Percentiles rank a stretch among this genome's conserved stretches.
Evolutionary conservation across 1,140 invertebrate genomes (phyloP).

Genomic region (Wiebesia pumilae): DNA sequence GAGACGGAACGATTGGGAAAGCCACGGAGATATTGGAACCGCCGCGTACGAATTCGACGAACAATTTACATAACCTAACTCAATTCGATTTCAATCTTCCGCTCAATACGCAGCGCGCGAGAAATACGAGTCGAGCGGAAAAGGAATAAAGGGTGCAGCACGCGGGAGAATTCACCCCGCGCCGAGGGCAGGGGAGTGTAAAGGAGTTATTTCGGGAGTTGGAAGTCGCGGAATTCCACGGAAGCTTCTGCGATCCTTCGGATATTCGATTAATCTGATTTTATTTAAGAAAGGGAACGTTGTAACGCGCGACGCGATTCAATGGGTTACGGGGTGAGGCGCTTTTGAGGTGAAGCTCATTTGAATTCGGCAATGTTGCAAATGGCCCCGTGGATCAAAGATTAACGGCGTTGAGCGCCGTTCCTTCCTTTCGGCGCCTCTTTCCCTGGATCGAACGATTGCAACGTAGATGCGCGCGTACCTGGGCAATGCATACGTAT

Average conservation of each 20-base stretch:
- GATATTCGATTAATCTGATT: constrained; percentile 44
- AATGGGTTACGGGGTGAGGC: not conserved
- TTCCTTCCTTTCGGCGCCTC: too few relatives aligned
- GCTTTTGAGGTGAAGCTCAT: not conserved
- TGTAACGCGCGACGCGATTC: not conserved
- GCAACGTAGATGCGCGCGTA: too few relatives aligned
- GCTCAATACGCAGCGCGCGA: constrained; percentile 46
- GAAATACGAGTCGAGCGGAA: constrained; percentile 40
- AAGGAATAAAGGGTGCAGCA: constrained; percentile 47
- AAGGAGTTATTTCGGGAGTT: constrained; percentile 10
- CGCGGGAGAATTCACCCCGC: not conserved
- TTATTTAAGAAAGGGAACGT: constrained; percentile 6
- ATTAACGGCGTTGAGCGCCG: too few relatives aligned
- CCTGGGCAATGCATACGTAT: too few relatives aligned
- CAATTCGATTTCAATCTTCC: constrained; percentile 59
- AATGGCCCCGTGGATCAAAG: too few relatives aligned
- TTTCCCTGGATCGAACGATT: too few relatives aligned
- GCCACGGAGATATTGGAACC: constrained; percentile 50
- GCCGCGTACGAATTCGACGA: constrained; percentile 54
- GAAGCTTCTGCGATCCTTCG: not conserved
- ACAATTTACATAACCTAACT: constrained; percentile 60
- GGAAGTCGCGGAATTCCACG: constrained; percentile 26
- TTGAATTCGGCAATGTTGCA: not conserved
- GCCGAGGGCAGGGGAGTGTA: not conserved
- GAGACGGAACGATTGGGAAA: not conserved